Evolutionary conservation across 2,113 vertebrate species (phyloP), one percentile per base, ranked within the genome.

Genomic region (Donacobius atricapilla): DNA sequence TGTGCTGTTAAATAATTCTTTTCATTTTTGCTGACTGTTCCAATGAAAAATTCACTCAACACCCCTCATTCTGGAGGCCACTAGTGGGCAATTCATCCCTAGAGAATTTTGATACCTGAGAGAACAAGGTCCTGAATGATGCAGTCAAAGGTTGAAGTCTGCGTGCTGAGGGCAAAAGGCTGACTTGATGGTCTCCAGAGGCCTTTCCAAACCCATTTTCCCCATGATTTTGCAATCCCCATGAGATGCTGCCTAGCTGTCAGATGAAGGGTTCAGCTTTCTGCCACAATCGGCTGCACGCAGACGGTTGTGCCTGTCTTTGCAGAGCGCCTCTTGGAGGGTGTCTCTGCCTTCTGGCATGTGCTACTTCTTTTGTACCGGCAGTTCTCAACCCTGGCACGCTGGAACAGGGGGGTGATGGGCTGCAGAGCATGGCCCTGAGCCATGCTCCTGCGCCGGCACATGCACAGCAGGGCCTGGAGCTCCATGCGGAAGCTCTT

Each of bases 401-500:
- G 84, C 40, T 21, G 71, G 61, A 94, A 85, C 1, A 51, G 68
- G 0, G 95, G 97, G 33, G 96, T 96, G 15, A 95, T 33, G 73
- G 90, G 87, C 57, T 83, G 97, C 73, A 97, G 87, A 17, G 94
- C 71, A 0, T 97, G 96, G 10, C 94, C 83, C 61, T 92, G 96
- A 5, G 90, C 53, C 1, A 24, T 11, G 1, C 75, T 63, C 42
- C 83, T 42, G 42, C 61, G 78, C 71, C 53, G 79, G 81, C 97
- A 97, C 56, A 95, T 94, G 1, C 97, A 91, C 25, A 98, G 85
- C 80, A 98, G 17, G 17, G 96, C 92, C 61, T 95, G 96, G 39
- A 98, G 84, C 96, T 98, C 98, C 0, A 97, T 64, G 3, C 98
- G 96, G 84, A 98, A 98, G 77, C 83, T 98, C 69, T 98, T 96